Percentiles rank a stretch among this genome's conserved stretches.
These are phyloP conservation scores for Drosophila bifasciata DNA, from an alignment of 1,140 invertebrate species.

Conservation along the genomic window DNA sequence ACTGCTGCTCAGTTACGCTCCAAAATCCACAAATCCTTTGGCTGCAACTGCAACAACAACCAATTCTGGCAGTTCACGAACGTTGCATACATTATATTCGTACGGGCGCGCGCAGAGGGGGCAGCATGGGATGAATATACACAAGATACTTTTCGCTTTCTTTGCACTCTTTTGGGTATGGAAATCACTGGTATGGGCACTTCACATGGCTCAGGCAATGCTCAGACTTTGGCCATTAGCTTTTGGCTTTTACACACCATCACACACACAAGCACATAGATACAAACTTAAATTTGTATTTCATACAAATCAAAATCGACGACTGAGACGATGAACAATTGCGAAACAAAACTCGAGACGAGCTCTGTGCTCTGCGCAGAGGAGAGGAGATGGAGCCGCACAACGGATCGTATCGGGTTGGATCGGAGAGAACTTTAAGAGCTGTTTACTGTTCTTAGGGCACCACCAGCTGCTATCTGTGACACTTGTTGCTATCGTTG, in stretches of 20 bases:
- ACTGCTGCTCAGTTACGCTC: slow-evolving; percentile 54
- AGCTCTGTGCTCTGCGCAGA: slow-evolving; percentile 13
- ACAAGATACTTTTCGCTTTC: slow-evolving; percentile 41
- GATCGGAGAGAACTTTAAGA: slow-evolving; percentile 37
- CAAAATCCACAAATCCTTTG: slow-evolving; percentile 83
- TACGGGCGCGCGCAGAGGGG: slow-evolving; percentile 25
- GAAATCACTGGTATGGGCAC: slow-evolving; percentile 54
- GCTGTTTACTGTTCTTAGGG: slow-evolving; percentile 70
- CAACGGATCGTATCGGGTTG: too few relatives aligned
- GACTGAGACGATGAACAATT: slow-evolving; percentile 49
- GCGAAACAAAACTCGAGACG: slow-evolving; percentile 44
- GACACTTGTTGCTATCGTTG: slow-evolving; percentile 2
- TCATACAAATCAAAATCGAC: slow-evolving; percentile 51
- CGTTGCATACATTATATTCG: slow-evolving; percentile 76
- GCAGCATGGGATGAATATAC: slow-evolving; percentile 17
- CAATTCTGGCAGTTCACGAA: slow-evolving; percentile 74
- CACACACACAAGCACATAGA: slow-evolving; percentile 17
- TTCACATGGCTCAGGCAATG: slow-evolving; percentile 52
- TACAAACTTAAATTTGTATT: slow-evolving; percentile 48
- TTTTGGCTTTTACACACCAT: slow-evolving; percentile 29
- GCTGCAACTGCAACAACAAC: slow-evolving; percentile 82
- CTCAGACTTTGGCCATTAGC: slow-evolving; percentile 42
- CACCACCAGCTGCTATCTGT: slow-evolving; percentile 56
- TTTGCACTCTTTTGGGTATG: slow-evolving; percentile 25
- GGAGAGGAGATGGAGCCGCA: neutral